phyloP scores from a whole-genome alignment of 2,113 vertebrate genomes.

The Rana temporaria region DNA sequence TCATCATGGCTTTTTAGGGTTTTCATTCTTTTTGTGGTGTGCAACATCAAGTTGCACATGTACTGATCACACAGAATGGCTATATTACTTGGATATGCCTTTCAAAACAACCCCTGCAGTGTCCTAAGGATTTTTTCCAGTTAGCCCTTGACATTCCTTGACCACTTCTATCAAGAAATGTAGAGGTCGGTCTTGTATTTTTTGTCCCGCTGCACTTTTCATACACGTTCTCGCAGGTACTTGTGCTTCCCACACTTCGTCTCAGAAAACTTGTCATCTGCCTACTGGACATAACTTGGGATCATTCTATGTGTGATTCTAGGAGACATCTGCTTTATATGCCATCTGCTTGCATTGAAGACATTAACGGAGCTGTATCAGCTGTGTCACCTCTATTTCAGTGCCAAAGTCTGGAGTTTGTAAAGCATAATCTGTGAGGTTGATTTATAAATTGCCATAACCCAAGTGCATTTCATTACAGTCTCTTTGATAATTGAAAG shows the following conservation, averaged over 20 bases:
- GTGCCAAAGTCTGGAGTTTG: not conserved
- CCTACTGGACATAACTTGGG: constrained; percentile 21
- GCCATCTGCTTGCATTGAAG: constrained; percentile 33
- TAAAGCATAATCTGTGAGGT: not conserved
- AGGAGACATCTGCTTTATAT: constrained; percentile 44
- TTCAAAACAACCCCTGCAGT: constrained; percentile 24
- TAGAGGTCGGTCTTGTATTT: constrained; percentile 34
- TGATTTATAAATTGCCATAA: not conserved
- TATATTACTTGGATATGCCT: no score
- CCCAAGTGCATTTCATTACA: no score
- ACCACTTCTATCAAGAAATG: constrained; percentile 15
- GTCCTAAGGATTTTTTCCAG: constrained; percentile 20
- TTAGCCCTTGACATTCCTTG: constrained; percentile 22
- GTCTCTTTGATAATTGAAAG: no score
- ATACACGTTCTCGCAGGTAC: constrained; percentile 15
- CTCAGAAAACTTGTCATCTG: constrained; percentile 2
- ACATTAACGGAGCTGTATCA: constrained; percentile 21
- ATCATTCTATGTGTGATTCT: constrained; percentile 24
- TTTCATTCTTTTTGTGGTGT: no score
- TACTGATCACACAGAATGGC: no score
- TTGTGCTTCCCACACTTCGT: constrained; percentile 23
- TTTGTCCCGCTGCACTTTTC: constrained; percentile 15
- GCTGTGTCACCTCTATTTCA: constrained; percentile 1
- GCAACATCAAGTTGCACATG: no score
- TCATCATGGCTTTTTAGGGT: no score